These are phyloP conservation scores for Artemia franciscana DNA, from an alignment of 1,140 invertebrate genomes.

Conservation along the genomic window DNA sequence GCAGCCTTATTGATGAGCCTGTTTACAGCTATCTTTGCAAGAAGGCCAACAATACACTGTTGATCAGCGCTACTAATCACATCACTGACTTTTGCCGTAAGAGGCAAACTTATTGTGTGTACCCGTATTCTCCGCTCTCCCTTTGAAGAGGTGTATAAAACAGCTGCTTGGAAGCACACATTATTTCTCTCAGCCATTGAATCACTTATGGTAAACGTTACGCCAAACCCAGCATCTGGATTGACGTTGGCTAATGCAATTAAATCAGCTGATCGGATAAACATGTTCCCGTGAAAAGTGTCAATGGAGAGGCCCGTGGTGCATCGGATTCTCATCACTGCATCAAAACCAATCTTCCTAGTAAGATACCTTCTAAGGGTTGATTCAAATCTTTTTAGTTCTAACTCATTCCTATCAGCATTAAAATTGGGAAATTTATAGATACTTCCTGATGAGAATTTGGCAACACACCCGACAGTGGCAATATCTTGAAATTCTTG, in stretches of 20 bases:
- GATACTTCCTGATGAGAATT: conserved; percentile 82
- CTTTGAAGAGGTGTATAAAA: conserved; percentile 93
- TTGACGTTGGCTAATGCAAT: conserved; percentile 90
- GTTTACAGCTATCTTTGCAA: conserved; percentile 96
- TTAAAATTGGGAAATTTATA: conserved; percentile 82
- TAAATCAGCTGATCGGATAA: conserved; percentile 90
- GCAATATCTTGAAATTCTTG: conserved; percentile 82
- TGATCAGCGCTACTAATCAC: conserved; percentile 81
- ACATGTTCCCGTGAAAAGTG: conserved; percentile 98
- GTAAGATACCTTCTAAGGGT: conserved; percentile 72
- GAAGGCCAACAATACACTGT: conserved; percentile 69
- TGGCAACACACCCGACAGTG: conserved; percentile 68
- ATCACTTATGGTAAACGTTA: conserved; percentile 90
- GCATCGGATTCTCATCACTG: conserved; percentile 90
- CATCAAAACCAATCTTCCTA: conserved; percentile 94
- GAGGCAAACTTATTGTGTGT: conserved; percentile 83
- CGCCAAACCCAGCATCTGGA: conserved; percentile 90
- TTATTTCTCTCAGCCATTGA: conserved; percentile 57
- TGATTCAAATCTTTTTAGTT: conserved; percentile 46
- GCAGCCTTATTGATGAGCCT: too few species aligned
- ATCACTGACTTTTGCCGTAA: conserved; percentile 56
- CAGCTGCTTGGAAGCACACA: conserved; percentile 90
- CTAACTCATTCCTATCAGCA: conserved; percentile 33
- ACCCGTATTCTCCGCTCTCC: conserved; percentile 89
- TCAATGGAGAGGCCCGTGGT: conserved; percentile 80